Evolutionary conservation across 2,797 vertebrate genomes (phyloP), one percentile per base, ranked within the genome.

Genomic region (Dicrostonyx torquatus): DNA sequence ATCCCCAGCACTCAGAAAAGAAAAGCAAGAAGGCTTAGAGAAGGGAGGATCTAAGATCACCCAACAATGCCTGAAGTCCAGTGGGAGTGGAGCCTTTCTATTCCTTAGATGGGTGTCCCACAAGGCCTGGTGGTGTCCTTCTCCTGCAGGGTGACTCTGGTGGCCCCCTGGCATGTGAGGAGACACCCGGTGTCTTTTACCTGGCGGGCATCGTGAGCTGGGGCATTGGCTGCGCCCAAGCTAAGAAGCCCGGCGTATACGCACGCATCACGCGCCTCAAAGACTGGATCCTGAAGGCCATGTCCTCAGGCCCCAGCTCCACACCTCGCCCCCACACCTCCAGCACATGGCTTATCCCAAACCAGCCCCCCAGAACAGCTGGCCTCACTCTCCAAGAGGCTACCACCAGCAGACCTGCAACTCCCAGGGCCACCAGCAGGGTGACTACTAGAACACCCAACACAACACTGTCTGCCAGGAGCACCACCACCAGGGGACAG

Each of bases 181-280:
- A 98, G 88, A 98, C 98, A 1, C 98, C 99, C 0, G 99, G 99
- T 0, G 98, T 98, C 94, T 99, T 99, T 95, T 99, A 99, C 83
- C 97, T 99, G 97, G 99, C 99, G 0, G 99, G 99, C 24, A 98
- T 99, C 0, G 99, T 99, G 96, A 99, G 99, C 94, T 99, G 99
- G 99, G 99, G 99, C 1, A 97, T 98, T 2, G 99, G 99, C 75
- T 99, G 99, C 9, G 99, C 99, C 5, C 99, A 99, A 97, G 97
- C 99, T 94, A 98, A 98, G 97, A 99, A 97, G 70, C 99, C 99
- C 0, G 99, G 99, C 0, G 99, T 99, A 73, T 99, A 99, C 79
- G 98, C 99, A 14, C 98, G 99, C 0, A 87, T 99, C 90, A 99
- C 99, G 83, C 98, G 94, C 93, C 98, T 99, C 89, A 98, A 98